Evolutionary conservation across 2,888 invertebrate genomes (phyloP).

Genomic region (Biston betularia): DNA sequence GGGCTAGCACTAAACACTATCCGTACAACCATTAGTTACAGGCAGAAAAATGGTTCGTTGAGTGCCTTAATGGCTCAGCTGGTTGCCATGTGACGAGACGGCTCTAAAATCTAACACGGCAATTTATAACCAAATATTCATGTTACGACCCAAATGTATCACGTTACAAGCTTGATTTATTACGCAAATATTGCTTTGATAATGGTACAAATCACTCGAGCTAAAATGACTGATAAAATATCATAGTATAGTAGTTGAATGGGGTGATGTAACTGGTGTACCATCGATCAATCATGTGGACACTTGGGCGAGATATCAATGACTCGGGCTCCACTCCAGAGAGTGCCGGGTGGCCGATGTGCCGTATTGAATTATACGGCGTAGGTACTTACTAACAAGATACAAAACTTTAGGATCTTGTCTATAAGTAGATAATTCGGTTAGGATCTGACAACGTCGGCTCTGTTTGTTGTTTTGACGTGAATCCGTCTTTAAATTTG

Average conservation of each 20-base stretch:
- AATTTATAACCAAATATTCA: constrained; percentile 45
- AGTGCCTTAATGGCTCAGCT: constrained; percentile 45
- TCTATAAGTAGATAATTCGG: constrained; percentile 10
- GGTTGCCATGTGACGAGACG: constrained; percentile 34
- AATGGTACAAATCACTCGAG: constrained; percentile 52
- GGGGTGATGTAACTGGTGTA: constrained; percentile 46
- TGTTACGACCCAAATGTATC: constrained; percentile 40
- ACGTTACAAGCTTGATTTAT: constrained; percentile 45
- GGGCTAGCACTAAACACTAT: constrained; percentile 31
- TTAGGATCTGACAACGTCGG: constrained; percentile 3
- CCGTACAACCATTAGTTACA: constrained; percentile 40
- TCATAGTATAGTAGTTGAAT: constrained; percentile 51
- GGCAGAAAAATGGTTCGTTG: constrained; percentile 40
- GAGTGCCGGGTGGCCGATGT: constrained; percentile 36
- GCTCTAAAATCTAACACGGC: constrained; percentile 39
- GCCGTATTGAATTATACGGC: constrained; percentile 54
- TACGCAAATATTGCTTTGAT: constrained; percentile 41
- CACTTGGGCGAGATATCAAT: constrained; percentile 63
- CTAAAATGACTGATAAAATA: constrained; percentile 59
- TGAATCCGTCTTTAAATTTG: not conserved
- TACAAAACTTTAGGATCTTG: constrained; percentile 11
- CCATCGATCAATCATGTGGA: constrained; percentile 71
- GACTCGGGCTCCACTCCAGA: constrained; percentile 47
- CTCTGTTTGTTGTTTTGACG: not conserved
- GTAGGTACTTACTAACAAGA: constrained; percentile 11